Evolutionary conservation across 2,888 invertebrate species (phyloP), one percentile per base, ranked within the genome.

Genomic region (Drosophila kokeensis): DNA sequence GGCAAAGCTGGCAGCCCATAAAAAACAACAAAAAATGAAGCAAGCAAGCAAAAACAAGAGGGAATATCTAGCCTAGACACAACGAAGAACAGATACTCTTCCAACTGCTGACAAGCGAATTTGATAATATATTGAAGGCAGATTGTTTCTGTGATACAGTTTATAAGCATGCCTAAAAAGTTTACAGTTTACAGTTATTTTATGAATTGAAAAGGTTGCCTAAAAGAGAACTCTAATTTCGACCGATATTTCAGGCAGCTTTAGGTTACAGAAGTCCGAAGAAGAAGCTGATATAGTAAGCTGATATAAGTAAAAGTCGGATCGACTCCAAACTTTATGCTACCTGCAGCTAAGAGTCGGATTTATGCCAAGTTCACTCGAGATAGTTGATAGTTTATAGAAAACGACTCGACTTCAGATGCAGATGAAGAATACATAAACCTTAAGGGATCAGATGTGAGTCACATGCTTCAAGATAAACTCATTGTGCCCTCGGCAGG

Each of bases 1-100:
- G 66, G 54, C 72, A 48, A 38, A 21, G 38, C 52, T 29, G 53
- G 21, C 45, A 62, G 59, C 24, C 11, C 60, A 58, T 71, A 67
- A 71, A 65, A 65, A 50, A 21, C 57, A 55, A 0, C 27, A 55
- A 38, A 29, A 57, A 30, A 53, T 21, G 7, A 13, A 2, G 15
- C 6, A 21, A 30, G 29, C 3, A 21, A 29, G 21, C 15, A 58
- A 27, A 13, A 30, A 15, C 32, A 15, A n/a, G 7, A 29, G 34
- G 13, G 34, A 45, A 1, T 8, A 8, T 2, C 10, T 45, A 15
- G 15, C 1, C 8, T 45, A 24, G 21, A 8, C 27, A 15, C 21
- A 45, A 24, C 45, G 45, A 45, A 1, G 21, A 15, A 8, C 2
- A 15, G 45, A 24, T 45, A 15, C 15, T 2, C 45, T 45, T 45